Conservation (phyloP, 2,113 vertebrate species). For the Podarcis muralis region DNA sequence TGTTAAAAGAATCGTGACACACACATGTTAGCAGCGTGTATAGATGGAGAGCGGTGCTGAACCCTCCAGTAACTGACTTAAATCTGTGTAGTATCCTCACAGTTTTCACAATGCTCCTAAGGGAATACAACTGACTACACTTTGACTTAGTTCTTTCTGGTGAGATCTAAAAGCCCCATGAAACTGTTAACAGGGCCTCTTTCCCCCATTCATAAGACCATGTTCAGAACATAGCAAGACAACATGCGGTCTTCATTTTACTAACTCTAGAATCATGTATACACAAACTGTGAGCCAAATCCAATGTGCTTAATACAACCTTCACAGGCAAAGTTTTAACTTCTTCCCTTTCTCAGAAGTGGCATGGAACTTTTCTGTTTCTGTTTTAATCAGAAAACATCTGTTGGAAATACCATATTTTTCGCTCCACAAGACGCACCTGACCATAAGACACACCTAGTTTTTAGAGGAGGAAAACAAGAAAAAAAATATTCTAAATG, state of each 20-base stretch:
- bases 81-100: conserved; percentile 59
- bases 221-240: conserved; percentile 40
- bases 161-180: conserved; percentile 59
- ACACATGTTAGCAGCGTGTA: background rate
- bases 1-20: background rate
- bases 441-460: no score
- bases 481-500: no score
- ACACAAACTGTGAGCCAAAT: background rate
- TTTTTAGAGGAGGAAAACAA: no score
- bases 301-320: background rate
- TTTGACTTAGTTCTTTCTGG: conserved; percentile 43
- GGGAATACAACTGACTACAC: conserved; percentile 53
- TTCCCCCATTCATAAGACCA: conserved; percentile 62
- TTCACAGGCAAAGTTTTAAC: background rate
- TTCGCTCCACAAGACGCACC: no score
- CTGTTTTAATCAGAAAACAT: background rate
- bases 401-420: background rate
- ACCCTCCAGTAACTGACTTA: background rate
- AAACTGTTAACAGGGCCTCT: conserved; percentile 36
- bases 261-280: background rate
- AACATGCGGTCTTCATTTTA: conserved; percentile 38
- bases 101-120: conserved; percentile 63
- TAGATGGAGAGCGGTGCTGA: background rate
- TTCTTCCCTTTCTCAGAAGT: background rate
- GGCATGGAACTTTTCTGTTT: background rate